Evolutionary conservation across 2,888 invertebrate genomes (phyloP).

Genomic region (Conchocele bisecta): DNA sequence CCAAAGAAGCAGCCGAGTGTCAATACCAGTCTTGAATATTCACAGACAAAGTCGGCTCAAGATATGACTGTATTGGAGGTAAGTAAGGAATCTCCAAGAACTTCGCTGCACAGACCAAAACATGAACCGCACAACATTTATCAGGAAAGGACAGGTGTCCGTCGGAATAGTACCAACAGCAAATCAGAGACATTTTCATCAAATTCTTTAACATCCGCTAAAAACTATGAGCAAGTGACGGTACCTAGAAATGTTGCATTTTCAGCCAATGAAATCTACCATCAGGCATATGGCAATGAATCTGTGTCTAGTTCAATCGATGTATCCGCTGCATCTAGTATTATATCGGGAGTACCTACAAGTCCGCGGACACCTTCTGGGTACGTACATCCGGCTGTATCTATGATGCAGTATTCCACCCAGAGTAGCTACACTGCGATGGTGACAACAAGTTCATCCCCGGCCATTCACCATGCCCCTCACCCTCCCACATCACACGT

Average conservation of each 20-base stretch:
- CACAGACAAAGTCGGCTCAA: slow-evolving; percentile 12
- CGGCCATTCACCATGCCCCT: no score
- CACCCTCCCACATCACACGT: no score
- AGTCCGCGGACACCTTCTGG: neutral
- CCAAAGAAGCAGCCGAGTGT: no score
- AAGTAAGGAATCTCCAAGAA: slow-evolving; percentile 50
- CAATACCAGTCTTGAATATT: neutral
- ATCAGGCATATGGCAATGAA: slow-evolving; percentile 68
- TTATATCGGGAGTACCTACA: neutral
- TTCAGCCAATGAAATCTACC: slow-evolving; percentile 77
- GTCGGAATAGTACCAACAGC: neutral
- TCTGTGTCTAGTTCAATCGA: no score
- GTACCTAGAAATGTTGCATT: slow-evolving; percentile 71
- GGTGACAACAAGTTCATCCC: no score
- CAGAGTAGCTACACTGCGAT: no score
- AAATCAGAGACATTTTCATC: slow-evolving; percentile 20
- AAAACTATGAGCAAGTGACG: slow-evolving; percentile 71
- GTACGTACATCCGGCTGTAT: no score
- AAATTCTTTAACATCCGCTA: no score
- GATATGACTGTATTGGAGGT: slow-evolving; percentile 46
- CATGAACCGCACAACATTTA: slow-evolving; percentile 63
- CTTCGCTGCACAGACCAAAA: slow-evolving; percentile 62
- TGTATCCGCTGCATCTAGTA: neutral
- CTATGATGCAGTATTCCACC: no score
- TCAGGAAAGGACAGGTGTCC: slow-evolving; percentile 35